phyloP scores from a whole-genome alignment of 1,140 invertebrate species.

The Spodoptera litura region DNA sequence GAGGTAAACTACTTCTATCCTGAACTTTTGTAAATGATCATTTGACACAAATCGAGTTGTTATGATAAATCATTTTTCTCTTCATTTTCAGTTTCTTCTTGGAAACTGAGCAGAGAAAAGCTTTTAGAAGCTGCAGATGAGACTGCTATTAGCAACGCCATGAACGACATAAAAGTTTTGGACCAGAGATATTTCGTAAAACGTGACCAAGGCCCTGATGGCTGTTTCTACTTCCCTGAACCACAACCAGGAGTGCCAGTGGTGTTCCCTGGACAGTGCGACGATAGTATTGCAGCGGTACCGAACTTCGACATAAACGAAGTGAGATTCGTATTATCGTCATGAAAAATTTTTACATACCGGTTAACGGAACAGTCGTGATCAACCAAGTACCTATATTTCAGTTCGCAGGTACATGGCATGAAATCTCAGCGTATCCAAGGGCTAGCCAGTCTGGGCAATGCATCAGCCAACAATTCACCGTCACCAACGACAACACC shows the following conservation, averaged over 20 bases:
- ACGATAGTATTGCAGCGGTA: slow-evolving; percentile 59
- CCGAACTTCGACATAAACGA: slow-evolving; percentile 63
- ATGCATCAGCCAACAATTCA: slow-evolving; percentile 69
- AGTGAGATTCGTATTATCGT: slow-evolving; percentile 51
- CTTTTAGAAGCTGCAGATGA: slow-evolving; percentile 50
- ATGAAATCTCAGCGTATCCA: slow-evolving; percentile 72
- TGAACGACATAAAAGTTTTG: slow-evolving; percentile 60
- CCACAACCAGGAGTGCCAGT: slow-evolving; percentile 64
- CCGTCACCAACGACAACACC: slow-evolving; percentile 38
- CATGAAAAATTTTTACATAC: no score
- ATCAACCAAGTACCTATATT: slow-evolving; percentile 29
- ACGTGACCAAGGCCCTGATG: slow-evolving; percentile 61
- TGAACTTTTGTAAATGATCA: not conserved
- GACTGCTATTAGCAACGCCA: slow-evolving; percentile 59
- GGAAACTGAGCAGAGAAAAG: slow-evolving; percentile 71
- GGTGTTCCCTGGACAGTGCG: slow-evolving; percentile 72
- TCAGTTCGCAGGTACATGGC: slow-evolving; percentile 71
- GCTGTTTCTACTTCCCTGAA: slow-evolving; percentile 77
- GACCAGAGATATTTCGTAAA: slow-evolving; percentile 62
- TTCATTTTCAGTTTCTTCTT: slow-evolving; percentile 62
- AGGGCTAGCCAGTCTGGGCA: slow-evolving; percentile 64
- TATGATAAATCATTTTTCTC: not conserved
- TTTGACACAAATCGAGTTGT: not conserved
- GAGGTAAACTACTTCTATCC: not conserved
- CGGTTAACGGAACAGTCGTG: no score